Evolutionary conservation across 2,888 invertebrate species (phyloP), one percentile per base, ranked within the genome.

Genomic region (Drosophila macrospina): DNA sequence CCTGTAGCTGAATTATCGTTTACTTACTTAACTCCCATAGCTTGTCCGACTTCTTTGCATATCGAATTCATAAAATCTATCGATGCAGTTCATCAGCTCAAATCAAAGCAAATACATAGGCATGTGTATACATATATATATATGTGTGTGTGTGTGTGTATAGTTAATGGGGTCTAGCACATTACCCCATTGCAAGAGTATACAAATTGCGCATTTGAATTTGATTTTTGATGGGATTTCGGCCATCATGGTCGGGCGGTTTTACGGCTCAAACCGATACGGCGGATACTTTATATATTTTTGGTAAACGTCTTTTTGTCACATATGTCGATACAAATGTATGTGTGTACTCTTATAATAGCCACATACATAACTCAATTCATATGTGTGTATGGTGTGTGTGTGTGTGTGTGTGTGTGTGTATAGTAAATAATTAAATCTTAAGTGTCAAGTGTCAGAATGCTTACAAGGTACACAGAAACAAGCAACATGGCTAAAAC

Each of bases 401-500:
- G 5, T 41, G 4, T 28, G 13, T 28, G 55, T 37, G 36, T 55
- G 52, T 36, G 28, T 42, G 28, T 51, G 47, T 44, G 42, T 51
- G 34, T 11, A 54, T 30, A 54, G 24, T 57, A 66, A 39, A 24
- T 48, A 59, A 59, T 55, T 45, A 60, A 60, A 52, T 51, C 45
- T 45, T 60, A 60, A 41, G 60, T 45, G 59, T 64, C 59, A 39
- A 62, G 56, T 45, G 24, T 56, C 69, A 45, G 63, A 54, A 57
- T 56, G 59, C 61, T 72, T 55, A 73, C 5, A 50, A 54, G 61
- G 24, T 67, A 67, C 36, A 66, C 32, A 61, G 26, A 78, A 78
- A 78, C 68, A 68, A 63, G 78, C 54, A 74, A 72, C 73, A 66
- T 61, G 66, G 45, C 61, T 72, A 72, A 59, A 72, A 50, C 50